Conservation (phyloP, 2,888 invertebrate genomes). For the Apodemia zela region DNA sequence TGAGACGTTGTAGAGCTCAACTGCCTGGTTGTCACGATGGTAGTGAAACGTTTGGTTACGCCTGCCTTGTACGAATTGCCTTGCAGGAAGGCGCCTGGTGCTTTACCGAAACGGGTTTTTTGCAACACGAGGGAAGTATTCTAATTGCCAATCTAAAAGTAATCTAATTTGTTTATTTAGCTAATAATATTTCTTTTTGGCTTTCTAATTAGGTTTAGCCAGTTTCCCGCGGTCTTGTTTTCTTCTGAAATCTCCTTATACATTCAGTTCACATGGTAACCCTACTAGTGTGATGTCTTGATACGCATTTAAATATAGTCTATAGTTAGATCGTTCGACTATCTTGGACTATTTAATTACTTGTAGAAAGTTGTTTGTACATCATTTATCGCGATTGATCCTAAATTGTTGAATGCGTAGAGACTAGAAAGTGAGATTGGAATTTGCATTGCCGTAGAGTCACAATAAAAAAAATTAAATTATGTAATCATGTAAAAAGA, state of each 20-base stretch:
- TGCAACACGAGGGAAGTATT: too few relatives aligned
- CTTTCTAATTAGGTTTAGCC: not conserved
- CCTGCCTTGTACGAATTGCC: too few relatives aligned
- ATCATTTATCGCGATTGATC: conserved; percentile 8
- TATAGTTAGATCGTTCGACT: conserved; percentile 8
- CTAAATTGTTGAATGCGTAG: not conserved
- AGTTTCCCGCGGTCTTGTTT: not conserved
- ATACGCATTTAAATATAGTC: not conserved
- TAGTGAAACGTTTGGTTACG: too few relatives aligned
- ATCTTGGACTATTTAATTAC: conserved; percentile 1
- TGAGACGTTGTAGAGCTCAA: too few relatives aligned
- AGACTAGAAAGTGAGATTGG: not conserved
- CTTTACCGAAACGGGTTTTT: too few relatives aligned
- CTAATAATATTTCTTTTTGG: not conserved
- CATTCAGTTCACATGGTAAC: not conserved
- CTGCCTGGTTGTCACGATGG: too few relatives aligned
- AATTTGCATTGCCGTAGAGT: not conserved
- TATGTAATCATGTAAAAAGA: too few relatives aligned
- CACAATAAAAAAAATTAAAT: too few relatives aligned
- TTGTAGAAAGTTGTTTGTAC: not conserved
- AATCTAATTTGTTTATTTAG: too few relatives aligned
- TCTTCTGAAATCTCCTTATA: not conserved
- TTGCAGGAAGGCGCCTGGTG: too few relatives aligned
- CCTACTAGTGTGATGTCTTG: conserved; percentile 4
- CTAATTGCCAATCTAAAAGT: too few relatives aligned